Conservation (phyloP, 2,797 vertebrate species). For the Falco biarmicus region DNA sequence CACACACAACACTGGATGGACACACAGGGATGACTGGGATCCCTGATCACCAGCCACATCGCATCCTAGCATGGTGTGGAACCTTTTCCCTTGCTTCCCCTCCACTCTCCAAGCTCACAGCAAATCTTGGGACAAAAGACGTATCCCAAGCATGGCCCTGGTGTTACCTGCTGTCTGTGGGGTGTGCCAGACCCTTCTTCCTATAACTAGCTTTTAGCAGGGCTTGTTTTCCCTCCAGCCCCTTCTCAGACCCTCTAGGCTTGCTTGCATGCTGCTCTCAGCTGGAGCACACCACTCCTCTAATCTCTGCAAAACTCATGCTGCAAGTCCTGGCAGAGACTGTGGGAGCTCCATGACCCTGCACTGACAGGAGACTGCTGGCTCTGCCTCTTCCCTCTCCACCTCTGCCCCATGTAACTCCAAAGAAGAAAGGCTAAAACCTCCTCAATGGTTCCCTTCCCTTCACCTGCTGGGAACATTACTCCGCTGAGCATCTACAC, state of each 20-base stretch:
- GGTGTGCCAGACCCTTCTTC: background rate
- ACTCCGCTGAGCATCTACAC: background rate
- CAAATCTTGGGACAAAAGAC: background rate
- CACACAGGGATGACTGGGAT: background rate
- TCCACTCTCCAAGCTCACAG: background rate
- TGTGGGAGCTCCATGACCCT: background rate
- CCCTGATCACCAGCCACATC: rapidly evolving
- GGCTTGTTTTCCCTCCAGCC: background rate
- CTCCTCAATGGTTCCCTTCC: background rate
- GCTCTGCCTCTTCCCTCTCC: background rate
- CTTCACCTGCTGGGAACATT: background rate
- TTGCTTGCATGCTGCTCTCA: background rate
- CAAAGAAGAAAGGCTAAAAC: background rate
- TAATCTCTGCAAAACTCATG: background rate
- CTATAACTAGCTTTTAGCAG: background rate
- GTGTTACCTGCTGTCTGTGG: rapidly evolving
- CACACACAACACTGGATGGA: background rate
- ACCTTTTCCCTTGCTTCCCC: background rate
- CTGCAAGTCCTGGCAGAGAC: background rate
- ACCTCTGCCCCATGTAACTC: background rate
- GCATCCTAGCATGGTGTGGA: rapidly evolving
- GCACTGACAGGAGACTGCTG: background rate
- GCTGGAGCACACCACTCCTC: background rate
- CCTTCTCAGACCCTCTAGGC: background rate
- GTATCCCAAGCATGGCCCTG: background rate